Conservation (phyloP, 2,113 vertebrate genomes). For the Tichodroma muraria region DNA sequence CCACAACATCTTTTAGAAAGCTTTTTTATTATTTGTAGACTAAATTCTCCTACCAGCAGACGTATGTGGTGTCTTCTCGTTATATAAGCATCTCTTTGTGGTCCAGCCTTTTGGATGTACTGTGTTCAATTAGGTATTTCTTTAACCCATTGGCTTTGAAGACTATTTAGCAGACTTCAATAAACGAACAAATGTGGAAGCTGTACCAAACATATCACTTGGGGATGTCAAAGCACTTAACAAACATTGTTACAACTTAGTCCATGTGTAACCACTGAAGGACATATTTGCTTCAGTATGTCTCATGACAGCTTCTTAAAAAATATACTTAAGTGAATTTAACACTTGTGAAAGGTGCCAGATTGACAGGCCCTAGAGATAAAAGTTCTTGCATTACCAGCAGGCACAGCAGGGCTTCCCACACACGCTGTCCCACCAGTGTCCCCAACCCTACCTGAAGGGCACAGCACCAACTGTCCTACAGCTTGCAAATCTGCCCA, state of each 20-base stretch:
- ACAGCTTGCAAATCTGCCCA: constrained; percentile 33
- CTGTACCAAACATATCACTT: constrained; percentile 62
- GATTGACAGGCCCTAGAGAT: constrained; percentile 59
- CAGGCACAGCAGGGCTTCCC: constrained; percentile 43
- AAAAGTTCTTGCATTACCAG: constrained; percentile 50
- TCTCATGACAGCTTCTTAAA: constrained; percentile 66
- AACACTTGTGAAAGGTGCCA: constrained; percentile 64
- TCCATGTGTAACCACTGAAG: constrained; percentile 67
- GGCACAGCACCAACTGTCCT: constrained; percentile 44
- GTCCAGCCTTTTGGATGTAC: background rate
- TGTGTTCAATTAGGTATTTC: background rate
- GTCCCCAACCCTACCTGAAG: constrained; percentile 32
- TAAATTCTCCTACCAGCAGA: background rate
- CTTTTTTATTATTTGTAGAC: background rate
- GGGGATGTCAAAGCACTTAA: constrained; percentile 63
- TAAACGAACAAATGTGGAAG: constrained; percentile 63
- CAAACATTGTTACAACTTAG: constrained; percentile 62
- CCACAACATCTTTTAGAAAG: background rate
- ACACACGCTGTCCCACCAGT: constrained; percentile 9
- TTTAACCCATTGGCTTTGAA: constrained; percentile 13
- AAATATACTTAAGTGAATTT: constrained; percentile 58
- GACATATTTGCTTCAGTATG: constrained; percentile 67
- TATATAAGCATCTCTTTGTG: background rate
- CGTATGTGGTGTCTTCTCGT: background rate
- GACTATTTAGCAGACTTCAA: constrained; percentile 43